Evolutionary conservation across 2,888 invertebrate genomes (phyloP), one percentile per base, ranked within the genome.

Genomic region (Polymixis flavicincta): DNA sequence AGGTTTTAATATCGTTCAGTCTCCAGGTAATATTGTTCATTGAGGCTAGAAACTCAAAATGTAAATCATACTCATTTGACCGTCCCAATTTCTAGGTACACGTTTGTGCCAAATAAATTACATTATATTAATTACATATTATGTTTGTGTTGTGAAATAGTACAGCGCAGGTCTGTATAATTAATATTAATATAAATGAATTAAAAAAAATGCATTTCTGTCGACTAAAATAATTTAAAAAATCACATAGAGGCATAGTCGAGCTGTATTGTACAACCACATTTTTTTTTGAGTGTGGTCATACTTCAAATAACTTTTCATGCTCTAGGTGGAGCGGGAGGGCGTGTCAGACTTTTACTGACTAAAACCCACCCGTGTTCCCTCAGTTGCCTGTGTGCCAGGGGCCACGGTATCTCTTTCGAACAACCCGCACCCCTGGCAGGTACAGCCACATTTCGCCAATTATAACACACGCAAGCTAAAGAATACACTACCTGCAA

Each of bases 21-120:
- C 78, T 66, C 66, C 17, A 37, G 66, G 73, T 67, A 63, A 42
- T 57, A 25, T 32, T 63, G 55, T 52, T 63, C 11, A 25, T 77
- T 52, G 1, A 17, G 28, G 17, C 7, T 45, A 45, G 25, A 57
- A 57, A 37, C 14, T 52, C 3, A 6, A 17, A 55, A 77, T 64
- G 22, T 63, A 32, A 77, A 70, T 77, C 17, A 22, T 42, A 69
- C 17, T 32, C 17, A 25, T 69, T 63, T 45, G 22, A 54, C 3
- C 17, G 42, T 32, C n/a, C 13, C 22, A 32, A n/a, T 60, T 59
- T 42, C 8, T 17, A 28, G 25, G 9, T 59, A 28, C 13, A 5
- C 25, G 11, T 45, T 48, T 19, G 4, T 69, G 8, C 17, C 11
- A n/a, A 22, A 50, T 52, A 52, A 37, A 37, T 37, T 5, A 42